Evolutionary conservation across 2,113 vertebrate genomes (phyloP), one percentile per base, ranked within the genome.

Genomic region (Chloroceryle aenea): DNA sequence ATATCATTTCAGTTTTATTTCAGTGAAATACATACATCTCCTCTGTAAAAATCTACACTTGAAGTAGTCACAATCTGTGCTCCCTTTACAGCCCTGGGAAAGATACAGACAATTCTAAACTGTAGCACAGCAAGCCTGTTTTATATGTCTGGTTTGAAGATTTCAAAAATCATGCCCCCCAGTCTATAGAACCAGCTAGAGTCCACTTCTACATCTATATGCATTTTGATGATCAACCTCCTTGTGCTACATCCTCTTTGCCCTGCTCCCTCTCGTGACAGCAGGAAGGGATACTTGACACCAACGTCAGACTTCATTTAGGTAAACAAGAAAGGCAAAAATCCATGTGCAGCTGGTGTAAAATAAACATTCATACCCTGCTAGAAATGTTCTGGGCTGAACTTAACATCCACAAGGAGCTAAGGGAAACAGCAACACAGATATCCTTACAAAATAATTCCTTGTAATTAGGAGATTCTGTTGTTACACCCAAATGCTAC

Each of bases 371-470:
- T 38, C 38, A 55, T n/a, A 53, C 36, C 63, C 64, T 36, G 27
- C 79, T 92, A 71, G 90, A 95, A 95, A 66, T 75, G 68, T 90
- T 92, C 67, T 64, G 52, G n/a, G 38, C 79, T 75, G 48, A 93
- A 55, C 3, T 88, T 85, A 64, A 75, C 42, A 84, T 59, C 61
- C 56, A 78, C 1, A 1, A 63, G 38, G 27, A 84, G 76, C 76
- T 58, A 84, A 74, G 19, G 17, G 75, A 93, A 92, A 93, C 36
- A 77, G 43, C 45, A 66, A 81, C 26, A 89, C 18, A 75, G 34
- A 93, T 89, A 68, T 88, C 76, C 26, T 87, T 19, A 87, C 80
- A 72, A 77, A 86, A 52, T 45, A 45, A 69, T 64, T 81, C 55
- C 34, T 59, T 47, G 47, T 42, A 74, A 59, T 17, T 45, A 38